Percentiles rank a stretch among this genome's conserved stretches.
phyloP scores from a whole-genome alignment of 2,113 vertebrate genomes.

The Morone saxatilis region DNA sequence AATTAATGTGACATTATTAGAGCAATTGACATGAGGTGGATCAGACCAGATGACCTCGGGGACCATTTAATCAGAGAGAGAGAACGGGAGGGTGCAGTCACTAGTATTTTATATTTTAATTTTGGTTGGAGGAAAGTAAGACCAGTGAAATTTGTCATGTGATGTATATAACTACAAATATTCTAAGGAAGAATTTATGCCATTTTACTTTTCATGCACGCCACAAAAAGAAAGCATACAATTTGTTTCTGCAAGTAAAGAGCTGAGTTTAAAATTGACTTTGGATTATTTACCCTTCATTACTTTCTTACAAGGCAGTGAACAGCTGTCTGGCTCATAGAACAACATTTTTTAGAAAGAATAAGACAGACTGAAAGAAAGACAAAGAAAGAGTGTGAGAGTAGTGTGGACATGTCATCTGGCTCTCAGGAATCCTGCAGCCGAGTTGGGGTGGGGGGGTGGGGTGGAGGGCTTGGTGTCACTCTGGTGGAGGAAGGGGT shows the following conservation, averaged over 20 bases:
- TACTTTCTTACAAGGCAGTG: not conserved
- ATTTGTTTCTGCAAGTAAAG: constrained; percentile 4
- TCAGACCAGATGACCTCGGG: constrained; percentile 20
- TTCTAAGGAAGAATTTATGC: not conserved
- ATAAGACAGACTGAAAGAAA: constrained; percentile 18
- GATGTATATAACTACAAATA: not conserved
- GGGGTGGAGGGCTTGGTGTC: constrained; percentile 50
- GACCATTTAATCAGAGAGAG: constrained; percentile 6
- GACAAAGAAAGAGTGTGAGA: constrained; percentile 33
- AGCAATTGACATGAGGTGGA: constrained; percentile 26
- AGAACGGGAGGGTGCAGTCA: not conserved
- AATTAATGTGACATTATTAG: constrained; percentile 50
- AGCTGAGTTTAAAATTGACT: not conserved
- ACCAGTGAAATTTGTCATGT: not conserved
- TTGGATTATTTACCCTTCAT: not conserved
- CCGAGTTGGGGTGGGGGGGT: constrained; percentile 24
- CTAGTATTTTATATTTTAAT: constrained; percentile 5
- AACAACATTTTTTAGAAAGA: not conserved
- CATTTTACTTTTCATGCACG: not conserved
- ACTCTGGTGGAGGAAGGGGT: constrained; percentile 61
- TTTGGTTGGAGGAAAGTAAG: not conserved
- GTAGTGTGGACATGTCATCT: constrained; percentile 60
- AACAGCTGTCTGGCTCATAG: constrained; percentile 25
- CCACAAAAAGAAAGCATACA: not conserved
- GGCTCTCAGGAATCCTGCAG: constrained; percentile 54